Evolutionary conservation across 2,797 vertebrate species (phyloP).

Genomic region (Hyperoplus immaculatus): DNA sequence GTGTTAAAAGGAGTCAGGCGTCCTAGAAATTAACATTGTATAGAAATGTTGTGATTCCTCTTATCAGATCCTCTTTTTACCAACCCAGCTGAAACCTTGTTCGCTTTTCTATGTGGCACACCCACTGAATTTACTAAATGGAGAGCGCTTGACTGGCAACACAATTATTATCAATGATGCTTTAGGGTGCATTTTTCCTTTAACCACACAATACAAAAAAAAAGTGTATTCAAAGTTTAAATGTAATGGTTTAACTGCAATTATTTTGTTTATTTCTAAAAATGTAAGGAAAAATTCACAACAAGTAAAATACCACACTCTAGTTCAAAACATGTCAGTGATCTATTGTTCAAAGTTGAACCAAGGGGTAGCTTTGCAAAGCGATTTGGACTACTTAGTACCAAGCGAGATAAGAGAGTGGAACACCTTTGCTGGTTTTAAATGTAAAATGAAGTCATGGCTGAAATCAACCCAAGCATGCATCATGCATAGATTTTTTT

Average conservation of each 20-base stretch:
- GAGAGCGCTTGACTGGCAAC: background rate
- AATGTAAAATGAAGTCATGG: too few relatives aligned
- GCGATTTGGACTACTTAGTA: background rate
- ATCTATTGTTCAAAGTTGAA: background rate
- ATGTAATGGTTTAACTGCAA: background rate
- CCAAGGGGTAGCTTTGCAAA: background rate
- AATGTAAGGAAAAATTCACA: background rate
- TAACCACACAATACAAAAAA: background rate
- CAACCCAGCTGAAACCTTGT: background rate
- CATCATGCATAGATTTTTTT: too few relatives aligned
- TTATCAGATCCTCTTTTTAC: slow-evolving; percentile 8
- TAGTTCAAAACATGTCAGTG: background rate
- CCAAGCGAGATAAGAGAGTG: too few relatives aligned
- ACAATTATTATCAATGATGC: background rate
- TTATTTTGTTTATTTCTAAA: background rate
- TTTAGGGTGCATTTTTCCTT: background rate
- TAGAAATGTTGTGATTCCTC: background rate
- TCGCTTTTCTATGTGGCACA: background rate
- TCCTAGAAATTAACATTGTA: background rate
- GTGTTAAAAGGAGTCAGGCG: background rate
- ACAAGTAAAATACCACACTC: background rate
- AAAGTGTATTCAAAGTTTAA: background rate
- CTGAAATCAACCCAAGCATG: too few relatives aligned
- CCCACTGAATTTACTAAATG: background rate
- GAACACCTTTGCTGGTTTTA: too few relatives aligned